phyloP scores from a whole-genome alignment of 2,113 vertebrate species.

The Lampris megalopsis region DNA sequence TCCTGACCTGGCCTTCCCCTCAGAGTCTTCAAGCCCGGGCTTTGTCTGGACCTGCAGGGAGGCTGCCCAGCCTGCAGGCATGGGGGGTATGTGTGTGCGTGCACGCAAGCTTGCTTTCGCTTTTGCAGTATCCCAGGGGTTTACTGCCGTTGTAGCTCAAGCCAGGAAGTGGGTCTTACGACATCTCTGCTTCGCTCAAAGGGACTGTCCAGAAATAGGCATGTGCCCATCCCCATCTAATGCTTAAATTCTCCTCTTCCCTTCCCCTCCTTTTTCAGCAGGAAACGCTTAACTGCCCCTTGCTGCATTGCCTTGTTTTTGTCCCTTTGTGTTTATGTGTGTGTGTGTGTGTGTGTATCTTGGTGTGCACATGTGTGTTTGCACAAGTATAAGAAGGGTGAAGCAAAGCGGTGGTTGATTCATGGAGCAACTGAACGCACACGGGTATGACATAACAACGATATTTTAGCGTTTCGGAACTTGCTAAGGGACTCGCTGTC shows the following conservation, averaged over 20 bases:
- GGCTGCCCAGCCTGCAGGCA: constrained; percentile 28
- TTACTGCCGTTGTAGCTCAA: constrained; percentile 53
- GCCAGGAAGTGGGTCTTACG: constrained; percentile 54
- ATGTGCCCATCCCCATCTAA: constrained; percentile 47
- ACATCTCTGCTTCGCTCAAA: constrained; percentile 61
- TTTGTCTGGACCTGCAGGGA: constrained; percentile 53
- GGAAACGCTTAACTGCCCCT: constrained; percentile 13
- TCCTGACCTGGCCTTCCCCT: constrained; percentile 32
- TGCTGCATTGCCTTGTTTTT: constrained; percentile 1
- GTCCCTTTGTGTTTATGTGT: constrained; percentile 29
- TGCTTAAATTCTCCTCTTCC: constrained; percentile 26
- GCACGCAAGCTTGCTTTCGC: constrained; percentile 14
- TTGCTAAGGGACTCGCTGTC: constrained; percentile 44
- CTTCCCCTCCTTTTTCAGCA: constrained; percentile 26
- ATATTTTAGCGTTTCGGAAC: constrained; percentile 53
- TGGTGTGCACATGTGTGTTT: background rate
- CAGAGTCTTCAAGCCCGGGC: constrained; percentile 16
- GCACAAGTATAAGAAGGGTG: background rate
- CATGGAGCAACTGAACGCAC: constrained; percentile 43
- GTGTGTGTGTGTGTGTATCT: background rate
- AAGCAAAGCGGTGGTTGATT: constrained; percentile 24
- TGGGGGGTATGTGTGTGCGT: constrained; percentile 32
- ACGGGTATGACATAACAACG: constrained; percentile 47
- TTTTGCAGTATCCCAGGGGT: constrained; percentile 50
- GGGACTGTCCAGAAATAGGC: constrained; percentile 65